Evolutionary conservation across 2,888 invertebrate species (phyloP).

Genomic region (Idaea aversata): DNA sequence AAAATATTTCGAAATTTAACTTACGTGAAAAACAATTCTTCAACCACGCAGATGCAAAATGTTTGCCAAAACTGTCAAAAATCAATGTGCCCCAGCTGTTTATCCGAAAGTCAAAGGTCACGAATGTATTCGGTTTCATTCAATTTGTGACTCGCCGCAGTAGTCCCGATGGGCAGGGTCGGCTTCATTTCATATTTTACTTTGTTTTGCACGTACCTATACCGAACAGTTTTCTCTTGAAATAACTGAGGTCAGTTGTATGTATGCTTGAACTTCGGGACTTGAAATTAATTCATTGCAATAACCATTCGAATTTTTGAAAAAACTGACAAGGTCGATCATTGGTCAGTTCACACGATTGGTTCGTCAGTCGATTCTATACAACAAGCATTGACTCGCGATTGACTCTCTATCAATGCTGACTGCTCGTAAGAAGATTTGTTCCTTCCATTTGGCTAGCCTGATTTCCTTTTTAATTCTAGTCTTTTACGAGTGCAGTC

Average conservation of each 20-base stretch:
- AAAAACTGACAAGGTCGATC: too few species aligned
- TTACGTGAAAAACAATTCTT: background rate
- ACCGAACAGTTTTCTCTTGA: background rate
- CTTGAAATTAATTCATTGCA: background rate
- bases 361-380: too few species aligned
- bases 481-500: background rate
- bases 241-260: background rate
- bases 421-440: too few species aligned
- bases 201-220: background rate
- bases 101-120: constrained; percentile 7
- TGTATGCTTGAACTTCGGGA: background rate
- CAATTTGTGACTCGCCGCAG: constrained; percentile 15
- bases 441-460: too few species aligned
- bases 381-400: too few species aligned
- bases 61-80: background rate
- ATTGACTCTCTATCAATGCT: too few species aligned
- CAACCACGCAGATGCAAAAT: background rate
- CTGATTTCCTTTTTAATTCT: background rate
- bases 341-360: too few species aligned
- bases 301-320: too few species aligned
- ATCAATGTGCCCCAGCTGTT: constrained; percentile 2
- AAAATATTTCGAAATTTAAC: background rate
- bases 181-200: constrained; percentile 17
- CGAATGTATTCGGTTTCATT: constrained; percentile 12
- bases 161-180: background rate